Percentiles rank a stretch among this genome's conserved stretches.
phyloP scores from a whole-genome alignment of 2,113 vertebrate genomes.

The Ceyx margarethae region DNA sequence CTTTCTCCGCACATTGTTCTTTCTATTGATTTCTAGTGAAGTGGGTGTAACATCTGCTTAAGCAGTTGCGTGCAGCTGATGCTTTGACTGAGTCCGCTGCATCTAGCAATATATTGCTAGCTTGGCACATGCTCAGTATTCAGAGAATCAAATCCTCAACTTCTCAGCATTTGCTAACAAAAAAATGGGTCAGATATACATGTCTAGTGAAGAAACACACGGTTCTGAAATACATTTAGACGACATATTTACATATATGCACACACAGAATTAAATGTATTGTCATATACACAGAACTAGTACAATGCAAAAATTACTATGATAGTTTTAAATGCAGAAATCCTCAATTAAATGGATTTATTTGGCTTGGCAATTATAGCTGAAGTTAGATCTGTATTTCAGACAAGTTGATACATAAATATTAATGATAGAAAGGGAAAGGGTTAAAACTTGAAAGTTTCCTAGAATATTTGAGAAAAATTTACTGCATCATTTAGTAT shows the following conservation, averaged over 20 bases:
- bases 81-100: background rate
- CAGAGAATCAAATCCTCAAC: background rate
- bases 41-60: background rate
- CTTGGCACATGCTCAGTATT: background rate
- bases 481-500: constrained; percentile 28
- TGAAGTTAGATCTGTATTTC: constrained; percentile 19
- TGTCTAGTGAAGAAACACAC: background rate
- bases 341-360: background rate
- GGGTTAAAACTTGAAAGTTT: constrained; percentile 51
- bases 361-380: constrained; percentile 1
- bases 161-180: background rate
- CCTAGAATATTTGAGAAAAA: constrained; percentile 56
- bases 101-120: background rate
- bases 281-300: background rate
- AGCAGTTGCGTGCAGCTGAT: background rate
- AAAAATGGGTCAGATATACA: background rate
- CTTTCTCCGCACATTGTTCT: background rate
- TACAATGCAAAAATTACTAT: background rate
- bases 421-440: constrained; percentile 47
- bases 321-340: background rate
- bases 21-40: background rate
- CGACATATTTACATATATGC: background rate
- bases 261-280: background rate
- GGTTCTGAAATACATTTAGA: background rate
- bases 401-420: constrained; percentile 33